Percentiles rank a stretch among this genome's conserved stretches.
Evolutionary conservation across 2,888 invertebrate species (phyloP).

Genomic region (Apamea anceps): DNA sequence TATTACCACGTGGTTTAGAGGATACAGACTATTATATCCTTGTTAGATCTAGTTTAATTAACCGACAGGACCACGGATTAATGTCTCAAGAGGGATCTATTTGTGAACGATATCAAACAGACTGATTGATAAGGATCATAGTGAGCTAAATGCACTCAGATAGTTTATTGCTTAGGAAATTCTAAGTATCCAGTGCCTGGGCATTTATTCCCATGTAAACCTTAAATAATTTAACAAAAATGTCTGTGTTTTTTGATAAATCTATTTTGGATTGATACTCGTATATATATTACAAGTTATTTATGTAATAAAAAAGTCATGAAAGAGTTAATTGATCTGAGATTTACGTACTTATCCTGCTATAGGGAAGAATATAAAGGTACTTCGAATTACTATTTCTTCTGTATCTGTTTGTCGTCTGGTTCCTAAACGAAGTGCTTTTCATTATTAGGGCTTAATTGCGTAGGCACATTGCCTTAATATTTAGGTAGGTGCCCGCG

Average conservation of each 20-base stretch:
- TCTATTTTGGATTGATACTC: too few relatives aligned
- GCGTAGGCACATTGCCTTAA: not conserved
- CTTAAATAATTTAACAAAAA: too few relatives aligned
- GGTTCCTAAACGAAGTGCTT: constrained; percentile 36
- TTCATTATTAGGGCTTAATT: constrained; percentile 29
- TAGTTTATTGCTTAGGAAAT: not conserved
- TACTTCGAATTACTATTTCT: constrained; percentile 7
- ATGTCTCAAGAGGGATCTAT: constrained; percentile 22
- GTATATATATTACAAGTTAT: too few relatives aligned
- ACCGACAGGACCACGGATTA: not conserved
- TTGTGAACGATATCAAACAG: constrained; percentile 22
- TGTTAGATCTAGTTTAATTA: constrained; percentile 51
- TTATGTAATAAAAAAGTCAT: too few relatives aligned
- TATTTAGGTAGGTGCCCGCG: not conserved
- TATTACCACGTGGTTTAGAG: constrained; percentile 13
- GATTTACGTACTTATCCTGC: not conserved
- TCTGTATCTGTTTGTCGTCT: not conserved
- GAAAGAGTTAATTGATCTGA: not conserved
- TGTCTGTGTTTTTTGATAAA: too few relatives aligned
- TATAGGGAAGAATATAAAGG: too few relatives aligned
- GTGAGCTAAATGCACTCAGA: not conserved
- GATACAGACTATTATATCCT: constrained; percentile 5
- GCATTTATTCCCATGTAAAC: not conserved
- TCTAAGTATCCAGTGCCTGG: not conserved
- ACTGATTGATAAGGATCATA: constrained; percentile 17